Evolutionary conservation across 2,113 vertebrate genomes (phyloP), one percentile per base, ranked within the genome.

Genomic region (Shinisaurus crocodilurus): DNA sequence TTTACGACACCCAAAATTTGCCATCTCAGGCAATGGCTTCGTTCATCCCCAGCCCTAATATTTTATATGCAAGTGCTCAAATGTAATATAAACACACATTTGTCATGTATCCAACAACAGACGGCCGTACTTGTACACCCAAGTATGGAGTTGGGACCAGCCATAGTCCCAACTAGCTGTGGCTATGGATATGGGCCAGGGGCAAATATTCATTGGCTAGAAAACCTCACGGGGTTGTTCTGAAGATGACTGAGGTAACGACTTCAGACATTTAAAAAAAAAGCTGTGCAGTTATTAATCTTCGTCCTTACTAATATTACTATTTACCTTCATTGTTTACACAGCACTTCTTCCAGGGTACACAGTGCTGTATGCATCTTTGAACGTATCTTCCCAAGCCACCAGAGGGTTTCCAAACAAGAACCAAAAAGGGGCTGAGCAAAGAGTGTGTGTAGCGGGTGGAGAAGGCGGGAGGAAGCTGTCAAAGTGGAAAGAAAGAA

Each of bases 401-500:
- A 13, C 81, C 0, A 1, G 2, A 0, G 32, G 90, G 91, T 92
- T 89, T 95, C 92, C 69, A 91, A 89, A 92, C 12, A 0, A n/a
- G 9, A 93, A 86, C 84, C 93, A 92, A 92, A 89, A 94, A 93
- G 3, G 1, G 90, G 89, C 85, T 91, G 81, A 70, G 87, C 90
- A 70, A 89, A 80, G 92, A 88, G 86, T 23, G 88, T 92, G 91
- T 92, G 89, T 84, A 91, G 72, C 40, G 54, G 81, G 74, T 91
- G 91, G n/a, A 80, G n/a, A 0, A 15, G 90, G 90, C 85, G 5
- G 93, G 94, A 92, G 94, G 69, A 88, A 96, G 91, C 97, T 95
- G 96, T 95, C 97, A 96, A 92, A 89, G 89, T 92, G 91, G 91
- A 82, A 95, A 96, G 95, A 97, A 97, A 95, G 96, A 96, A 97